Base-by-base conservation (phyloP, 2,113 vertebrate genomes). In the Epinephelus lanceolatus region DNA sequence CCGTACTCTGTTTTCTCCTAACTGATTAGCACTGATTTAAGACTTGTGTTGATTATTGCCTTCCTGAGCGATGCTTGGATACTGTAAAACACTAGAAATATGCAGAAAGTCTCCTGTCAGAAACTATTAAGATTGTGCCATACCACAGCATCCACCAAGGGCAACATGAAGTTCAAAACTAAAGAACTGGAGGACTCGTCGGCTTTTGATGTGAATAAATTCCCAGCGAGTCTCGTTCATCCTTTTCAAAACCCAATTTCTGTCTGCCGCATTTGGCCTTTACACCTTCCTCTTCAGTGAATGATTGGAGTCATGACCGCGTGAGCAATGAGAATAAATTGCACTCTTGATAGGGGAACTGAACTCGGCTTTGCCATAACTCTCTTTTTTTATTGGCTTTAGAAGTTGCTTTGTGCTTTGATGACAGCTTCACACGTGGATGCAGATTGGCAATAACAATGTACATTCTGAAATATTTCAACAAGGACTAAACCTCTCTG, bases 171-270 rank as follows among this genome's bases (percentile, higher is more conserved):
- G 63, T 18, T 47, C 37, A 67, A 61, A 77, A 68, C 65, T 53
- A 71, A 84, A 40, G 25, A 70, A 70, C 4, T 25, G 23, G 2
- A 14, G 1, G 40, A 77, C 61, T 71, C 6, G 30, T 60, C 51
- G 6, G 57, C 37, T 66, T 80, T 19, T 52, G 18, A 80, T 74
- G 62, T 49, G 21, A 75, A 81, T 76, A 33, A 62, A 61, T 76
- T 70, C 62, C 37, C 10, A 15, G 53, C 4, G 9, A 84, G 66
- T 76, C 57, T 62, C 63, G 74, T 47, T 70, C 59, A 51, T 56
- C 30, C 25, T 61, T 87, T 85, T 83, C 52, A 61, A 78, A 81
- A 75, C 25, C 61, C 75, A 76, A 17, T 73, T 76, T 71, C 59
- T 81, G 15, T 73, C 71, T 45, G 71, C 63, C 1, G 17, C 23